phyloP scores from a whole-genome alignment of 2,113 vertebrate species.

The Thalassarche chlororhynchos region DNA sequence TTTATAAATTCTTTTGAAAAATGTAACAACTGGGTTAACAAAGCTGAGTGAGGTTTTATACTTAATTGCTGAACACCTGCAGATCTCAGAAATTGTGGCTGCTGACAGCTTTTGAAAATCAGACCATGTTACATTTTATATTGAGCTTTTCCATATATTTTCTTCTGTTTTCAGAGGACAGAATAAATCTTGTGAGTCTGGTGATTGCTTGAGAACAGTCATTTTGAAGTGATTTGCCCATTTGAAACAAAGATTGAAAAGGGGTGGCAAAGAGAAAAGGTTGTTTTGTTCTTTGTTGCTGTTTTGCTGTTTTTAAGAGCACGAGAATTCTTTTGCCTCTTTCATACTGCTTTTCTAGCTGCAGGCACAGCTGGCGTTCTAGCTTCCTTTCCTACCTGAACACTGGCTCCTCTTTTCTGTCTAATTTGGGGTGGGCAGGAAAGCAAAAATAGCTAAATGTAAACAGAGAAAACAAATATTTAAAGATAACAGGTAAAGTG shows the following conservation, averaged over 20 bases:
- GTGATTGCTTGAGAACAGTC: background rate
- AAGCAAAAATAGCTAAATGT: background rate
- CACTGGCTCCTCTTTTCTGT: background rate
- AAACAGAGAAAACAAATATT: slow-evolving; percentile 19
- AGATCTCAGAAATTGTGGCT: background rate
- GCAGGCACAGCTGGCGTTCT: slow-evolving; percentile 12
- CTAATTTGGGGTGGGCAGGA: background rate
- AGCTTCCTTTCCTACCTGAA: background rate
- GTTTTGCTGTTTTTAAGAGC: background rate
- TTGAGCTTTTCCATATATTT: background rate
- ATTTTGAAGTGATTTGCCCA: slow-evolving; percentile 19
- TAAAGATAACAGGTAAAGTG: background rate
- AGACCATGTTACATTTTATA: background rate
- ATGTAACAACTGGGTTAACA: background rate
- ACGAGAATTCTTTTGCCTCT: background rate
- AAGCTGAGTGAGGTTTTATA: background rate
- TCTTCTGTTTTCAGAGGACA: background rate
- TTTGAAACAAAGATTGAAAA: slow-evolving; percentile 43
- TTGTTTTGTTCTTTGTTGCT: slow-evolving; percentile 19
- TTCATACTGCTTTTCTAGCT: background rate
- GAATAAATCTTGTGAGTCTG: background rate
- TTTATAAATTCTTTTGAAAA: background rate
- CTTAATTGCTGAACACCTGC: background rate
- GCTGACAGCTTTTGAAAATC: background rate
- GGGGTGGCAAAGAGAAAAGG: background rate